Conservation (phyloP, 2,797 vertebrate species). For the Gallinago solitaria region DNA sequence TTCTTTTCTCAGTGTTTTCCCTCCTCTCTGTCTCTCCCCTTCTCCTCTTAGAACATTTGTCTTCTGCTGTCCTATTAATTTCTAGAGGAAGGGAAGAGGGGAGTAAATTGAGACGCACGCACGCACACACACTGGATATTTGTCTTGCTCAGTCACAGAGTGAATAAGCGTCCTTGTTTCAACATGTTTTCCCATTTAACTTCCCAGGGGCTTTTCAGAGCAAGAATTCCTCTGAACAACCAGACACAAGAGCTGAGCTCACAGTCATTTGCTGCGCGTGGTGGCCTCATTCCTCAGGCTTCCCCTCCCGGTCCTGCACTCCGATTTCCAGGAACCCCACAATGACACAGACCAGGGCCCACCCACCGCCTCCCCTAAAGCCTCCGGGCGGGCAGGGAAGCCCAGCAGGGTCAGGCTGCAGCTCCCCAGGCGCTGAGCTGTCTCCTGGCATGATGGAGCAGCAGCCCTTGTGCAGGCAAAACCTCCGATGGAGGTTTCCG, state of each 20-base stretch:
- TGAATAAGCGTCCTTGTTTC: constrained; percentile 58
- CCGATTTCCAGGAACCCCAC: not conserved
- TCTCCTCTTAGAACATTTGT: not conserved
- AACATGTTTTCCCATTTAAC: constrained; percentile 49
- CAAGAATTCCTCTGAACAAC: not conserved
- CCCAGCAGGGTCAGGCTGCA: not conserved
- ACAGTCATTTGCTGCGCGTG: not conserved
- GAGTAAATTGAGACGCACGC: not conserved
- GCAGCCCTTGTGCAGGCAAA: not conserved
- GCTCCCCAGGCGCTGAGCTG: not conserved
- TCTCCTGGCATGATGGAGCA: not conserved
- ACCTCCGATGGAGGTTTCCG: not conserved
- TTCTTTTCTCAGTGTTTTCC: not conserved
- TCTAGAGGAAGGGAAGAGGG: not conserved
- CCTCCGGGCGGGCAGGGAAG: not conserved
- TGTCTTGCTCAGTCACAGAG: constrained; percentile 34
- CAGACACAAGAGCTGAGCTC: constrained; percentile 6
- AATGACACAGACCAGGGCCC: not conserved
- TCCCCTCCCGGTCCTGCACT: not conserved
- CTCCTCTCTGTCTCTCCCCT: not conserved
- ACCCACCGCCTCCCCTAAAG: not conserved
- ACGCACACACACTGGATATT: not conserved
- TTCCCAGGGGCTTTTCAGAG: constrained; percentile 36
- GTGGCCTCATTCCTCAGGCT: not conserved
- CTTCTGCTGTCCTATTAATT: not conserved